phyloP scores from a whole-genome alignment of 1,140 invertebrate species.

The Triops cancriformis region DNA sequence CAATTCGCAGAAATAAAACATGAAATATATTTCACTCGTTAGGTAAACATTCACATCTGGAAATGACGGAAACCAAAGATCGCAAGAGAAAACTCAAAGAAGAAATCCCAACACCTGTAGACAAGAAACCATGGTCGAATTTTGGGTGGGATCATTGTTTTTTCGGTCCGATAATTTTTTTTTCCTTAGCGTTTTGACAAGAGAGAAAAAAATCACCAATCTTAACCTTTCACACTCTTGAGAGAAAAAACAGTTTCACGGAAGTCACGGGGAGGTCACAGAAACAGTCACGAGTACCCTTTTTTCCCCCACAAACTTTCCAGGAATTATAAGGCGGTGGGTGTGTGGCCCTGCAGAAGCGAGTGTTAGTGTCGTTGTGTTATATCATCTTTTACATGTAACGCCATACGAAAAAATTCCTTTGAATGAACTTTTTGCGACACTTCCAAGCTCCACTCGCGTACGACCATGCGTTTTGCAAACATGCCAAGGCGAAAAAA shows the following conservation, averaged over 20 bases:
- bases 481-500: background rate
- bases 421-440: background rate
- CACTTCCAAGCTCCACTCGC: background rate
- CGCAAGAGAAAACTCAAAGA: no score
- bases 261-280: constrained; percentile 3
- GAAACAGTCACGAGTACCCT: background rate
- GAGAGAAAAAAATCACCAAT: background rate
- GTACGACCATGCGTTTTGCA: background rate
- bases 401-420: background rate
- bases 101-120: no score
- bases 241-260: background rate
- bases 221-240: background rate
- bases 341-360: constrained; percentile 11
- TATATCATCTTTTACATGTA: no score
- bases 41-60: no score
- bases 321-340: constrained; percentile 12
- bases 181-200: background rate
- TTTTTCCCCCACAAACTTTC: background rate
- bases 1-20: no score
- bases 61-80: no score
- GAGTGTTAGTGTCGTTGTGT: background rate
- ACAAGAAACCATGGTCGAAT: no score
- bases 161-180: no score
- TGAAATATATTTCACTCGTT: no score
- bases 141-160: no score